A percentile compares a stretch with the other conserved stretches of the same genome.
phyloP scores from a whole-genome alignment of 2,888 invertebrate species.

The Leuctra nigra region DNA sequence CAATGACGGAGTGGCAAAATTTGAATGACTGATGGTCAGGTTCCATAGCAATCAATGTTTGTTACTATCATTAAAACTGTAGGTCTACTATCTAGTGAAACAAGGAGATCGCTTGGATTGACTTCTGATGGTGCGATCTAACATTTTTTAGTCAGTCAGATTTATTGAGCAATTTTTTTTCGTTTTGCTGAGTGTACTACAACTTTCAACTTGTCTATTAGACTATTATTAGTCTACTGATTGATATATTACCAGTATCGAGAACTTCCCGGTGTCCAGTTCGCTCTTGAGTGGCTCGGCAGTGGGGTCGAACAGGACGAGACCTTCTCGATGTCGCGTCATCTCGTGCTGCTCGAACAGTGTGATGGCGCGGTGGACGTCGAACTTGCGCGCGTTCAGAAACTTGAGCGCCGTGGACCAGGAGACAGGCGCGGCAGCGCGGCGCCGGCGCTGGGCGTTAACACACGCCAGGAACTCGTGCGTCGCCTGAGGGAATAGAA shows the following conservation, averaged over 20 bases:
- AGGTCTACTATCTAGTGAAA: too few relatives aligned
- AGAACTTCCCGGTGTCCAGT: conserved; percentile 90
- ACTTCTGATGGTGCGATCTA: too few relatives aligned
- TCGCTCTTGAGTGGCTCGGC: conserved; percentile 79
- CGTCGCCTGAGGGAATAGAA: not conserved
- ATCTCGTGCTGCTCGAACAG: conserved; percentile 92
- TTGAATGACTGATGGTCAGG: too few relatives aligned
- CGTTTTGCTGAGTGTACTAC: too few relatives aligned
- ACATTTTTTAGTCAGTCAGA: too few relatives aligned
- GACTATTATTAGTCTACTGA: too few relatives aligned
- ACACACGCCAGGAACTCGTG: not conserved
- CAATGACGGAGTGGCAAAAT: too few relatives aligned
- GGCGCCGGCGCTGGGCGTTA: not conserved
- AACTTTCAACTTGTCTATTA: too few relatives aligned
- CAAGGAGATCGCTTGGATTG: too few relatives aligned
- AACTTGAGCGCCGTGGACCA: conserved; percentile 41
- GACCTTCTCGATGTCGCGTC: conserved; percentile 78
- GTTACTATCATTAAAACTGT: too few relatives aligned
- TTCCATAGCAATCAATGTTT: too few relatives aligned
- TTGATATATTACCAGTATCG: conserved; percentile 87
- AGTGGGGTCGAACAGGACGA: conserved; percentile 74
- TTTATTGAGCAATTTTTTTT: too few relatives aligned
- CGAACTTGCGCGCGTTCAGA: conserved; percentile 89
- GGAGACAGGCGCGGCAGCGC: not conserved
- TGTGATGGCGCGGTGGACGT: conserved; percentile 79